A percentile compares a stretch with the other conserved stretches of the same genome.
Conservation (phyloP, 2,888 invertebrate genomes). For the Drosophila picticornis region DNA sequence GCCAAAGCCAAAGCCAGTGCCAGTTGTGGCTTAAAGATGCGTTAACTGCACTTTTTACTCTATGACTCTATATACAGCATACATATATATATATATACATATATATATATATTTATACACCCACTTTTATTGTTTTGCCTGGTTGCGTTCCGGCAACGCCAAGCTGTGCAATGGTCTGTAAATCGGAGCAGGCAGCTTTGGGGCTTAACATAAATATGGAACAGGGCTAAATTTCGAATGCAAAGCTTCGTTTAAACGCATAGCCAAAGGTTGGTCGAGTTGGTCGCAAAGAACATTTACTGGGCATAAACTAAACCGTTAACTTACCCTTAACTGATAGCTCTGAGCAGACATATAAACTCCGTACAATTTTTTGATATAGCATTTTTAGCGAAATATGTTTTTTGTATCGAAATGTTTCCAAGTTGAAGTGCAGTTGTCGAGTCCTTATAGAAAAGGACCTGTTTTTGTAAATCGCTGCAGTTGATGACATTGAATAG, state of each 20-base stretch:
- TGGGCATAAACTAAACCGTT: neutral
- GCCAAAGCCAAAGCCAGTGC: too few species aligned
- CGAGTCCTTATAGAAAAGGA: neutral
- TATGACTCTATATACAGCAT: neutral
- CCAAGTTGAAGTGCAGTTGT: neutral
- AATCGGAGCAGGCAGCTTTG: neutral
- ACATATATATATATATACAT: neutral
- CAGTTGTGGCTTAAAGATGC: constrained; percentile 23
- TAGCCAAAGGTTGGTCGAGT: too few species aligned
- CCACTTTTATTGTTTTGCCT: constrained; percentile 17
- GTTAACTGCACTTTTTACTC: constrained; percentile 48
- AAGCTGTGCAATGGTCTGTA: constrained; percentile 3
- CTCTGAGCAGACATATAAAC: neutral
- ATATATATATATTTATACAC: neutral
- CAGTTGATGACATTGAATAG: neutral
- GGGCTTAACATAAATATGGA: neutral
- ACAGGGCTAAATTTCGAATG: neutral
- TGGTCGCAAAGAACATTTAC: neutral
- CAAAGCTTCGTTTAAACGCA: constrained; percentile 1
- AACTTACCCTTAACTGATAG: neutral
- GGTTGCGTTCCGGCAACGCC: constrained; percentile 28
- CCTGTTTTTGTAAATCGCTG: too few species aligned
- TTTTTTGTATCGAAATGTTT: neutral
- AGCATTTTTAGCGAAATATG: neutral
- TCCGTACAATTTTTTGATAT: neutral